A percentile compares a stretch with the other conserved stretches of the same genome.
These are phyloP conservation scores for Anomalospiza imberbis DNA, from an alignment of 2,797 vertebrate species.

Conservation along the genomic window DNA sequence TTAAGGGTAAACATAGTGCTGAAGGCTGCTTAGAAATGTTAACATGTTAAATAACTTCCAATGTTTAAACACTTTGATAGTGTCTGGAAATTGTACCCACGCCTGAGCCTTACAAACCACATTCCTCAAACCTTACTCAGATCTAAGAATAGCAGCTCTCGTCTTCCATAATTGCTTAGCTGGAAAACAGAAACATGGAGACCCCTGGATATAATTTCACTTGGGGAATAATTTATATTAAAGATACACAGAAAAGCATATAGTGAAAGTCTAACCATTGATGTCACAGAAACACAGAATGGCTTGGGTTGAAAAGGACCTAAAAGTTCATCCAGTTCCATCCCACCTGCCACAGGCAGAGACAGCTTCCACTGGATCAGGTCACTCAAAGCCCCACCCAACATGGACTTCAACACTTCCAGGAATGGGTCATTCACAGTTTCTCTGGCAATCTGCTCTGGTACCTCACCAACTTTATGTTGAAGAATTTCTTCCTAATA, in stretches of 20 bases:
- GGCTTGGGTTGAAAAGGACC: not conserved
- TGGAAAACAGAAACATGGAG: not conserved
- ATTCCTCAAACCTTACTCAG: not conserved
- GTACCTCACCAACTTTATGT: not conserved
- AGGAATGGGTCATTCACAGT: not conserved
- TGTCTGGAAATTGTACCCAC: not conserved
- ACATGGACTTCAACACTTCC: not conserved
- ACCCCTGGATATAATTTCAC: not conserved
- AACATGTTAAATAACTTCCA: not conserved
- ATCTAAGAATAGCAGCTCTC: not conserved
- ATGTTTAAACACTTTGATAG: not conserved
- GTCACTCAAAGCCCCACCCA: not conserved
- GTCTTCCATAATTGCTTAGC: not conserved
- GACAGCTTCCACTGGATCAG: not conserved
- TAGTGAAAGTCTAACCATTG: not conserved
- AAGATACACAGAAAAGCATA: not conserved
- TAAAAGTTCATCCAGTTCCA: not conserved
- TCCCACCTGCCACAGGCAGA: accelerated
- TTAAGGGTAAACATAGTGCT: not conserved
- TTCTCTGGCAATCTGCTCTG: not conserved
- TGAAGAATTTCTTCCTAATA: not conserved
- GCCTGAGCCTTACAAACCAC: not conserved
- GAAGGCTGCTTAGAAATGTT: not conserved
- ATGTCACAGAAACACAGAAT: not conserved
- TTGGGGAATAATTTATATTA: not conserved